Evolutionary conservation across 2,797 vertebrate species (phyloP).

Genomic region (Fistularia commersonii): DNA sequence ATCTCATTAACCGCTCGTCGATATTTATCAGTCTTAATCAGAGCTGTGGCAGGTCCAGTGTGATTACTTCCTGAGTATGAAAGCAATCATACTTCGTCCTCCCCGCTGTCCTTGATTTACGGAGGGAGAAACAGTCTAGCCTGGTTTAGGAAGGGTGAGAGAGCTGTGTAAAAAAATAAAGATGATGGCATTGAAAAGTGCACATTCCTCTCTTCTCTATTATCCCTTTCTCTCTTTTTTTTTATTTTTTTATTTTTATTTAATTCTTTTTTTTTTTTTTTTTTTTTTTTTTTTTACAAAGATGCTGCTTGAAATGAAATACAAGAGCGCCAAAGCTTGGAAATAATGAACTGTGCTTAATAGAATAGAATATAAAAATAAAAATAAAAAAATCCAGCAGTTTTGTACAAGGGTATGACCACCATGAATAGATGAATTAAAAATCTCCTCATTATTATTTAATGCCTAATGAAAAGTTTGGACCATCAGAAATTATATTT

Average conservation of each 20-base stretch:
- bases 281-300: slow-evolving; percentile 18
- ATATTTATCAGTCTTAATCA: slow-evolving; percentile 85
- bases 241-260: slow-evolving; percentile 3
- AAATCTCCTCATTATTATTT: too few relatives aligned
- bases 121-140: slow-evolving; percentile 38
- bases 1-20: slow-evolving; percentile 79
- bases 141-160: slow-evolving; percentile 44
- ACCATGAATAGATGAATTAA: too few relatives aligned
- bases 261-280: slow-evolving; percentile 6
- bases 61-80: slow-evolving; percentile 76
- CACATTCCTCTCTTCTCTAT: slow-evolving; percentile 4
- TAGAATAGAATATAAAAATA: too few relatives aligned
- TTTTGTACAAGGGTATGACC: too few relatives aligned
- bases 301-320: slow-evolving; percentile 15
- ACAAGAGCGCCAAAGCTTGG: slow-evolving; percentile 7
- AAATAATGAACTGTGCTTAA: not conserved
- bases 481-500: too few relatives aligned
- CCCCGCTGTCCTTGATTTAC: slow-evolving; percentile 72
- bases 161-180: slow-evolving; percentile 1
- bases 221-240: not conserved
- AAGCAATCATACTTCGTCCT: slow-evolving; percentile 73
- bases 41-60: slow-evolving; percentile 67
- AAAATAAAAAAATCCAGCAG: too few relatives aligned
- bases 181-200: slow-evolving; percentile 25
- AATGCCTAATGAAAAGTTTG: too few relatives aligned